Percentiles rank a stretch among this genome's conserved stretches.
These are phyloP conservation scores for Leptodactylus fuscus DNA, from an alignment of 2,113 vertebrate species.

Conservation along the genomic window DNA sequence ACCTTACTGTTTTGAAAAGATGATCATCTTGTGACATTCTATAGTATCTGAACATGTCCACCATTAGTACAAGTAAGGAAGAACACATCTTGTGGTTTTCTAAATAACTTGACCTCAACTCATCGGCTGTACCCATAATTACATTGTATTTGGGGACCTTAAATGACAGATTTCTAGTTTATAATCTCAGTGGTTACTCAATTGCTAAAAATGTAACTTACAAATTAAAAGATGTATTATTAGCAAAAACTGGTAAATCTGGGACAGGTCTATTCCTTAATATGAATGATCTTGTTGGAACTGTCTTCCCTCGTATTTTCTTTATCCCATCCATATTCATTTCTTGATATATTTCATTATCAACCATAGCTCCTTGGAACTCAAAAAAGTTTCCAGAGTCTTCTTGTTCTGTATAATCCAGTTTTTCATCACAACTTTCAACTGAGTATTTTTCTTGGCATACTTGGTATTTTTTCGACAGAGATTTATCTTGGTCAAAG, in stretches of 20 bases:
- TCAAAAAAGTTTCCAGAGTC: conserved; percentile 55
- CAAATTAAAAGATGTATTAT: conserved; percentile 51
- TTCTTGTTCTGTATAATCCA: background rate
- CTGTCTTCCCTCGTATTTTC: background rate
- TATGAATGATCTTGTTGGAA: conserved; percentile 77
- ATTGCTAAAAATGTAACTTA: background rate
- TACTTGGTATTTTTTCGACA: too few species aligned
- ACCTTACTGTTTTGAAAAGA: too few species aligned
- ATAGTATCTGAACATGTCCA: too few species aligned
- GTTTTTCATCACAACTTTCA: conserved; percentile 3
- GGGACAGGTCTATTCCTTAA: conserved; percentile 91
- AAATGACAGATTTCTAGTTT: too few species aligned
- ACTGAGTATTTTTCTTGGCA: background rate
- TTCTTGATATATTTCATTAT: conserved; percentile 84
- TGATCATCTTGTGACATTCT: too few species aligned
- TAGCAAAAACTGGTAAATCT: conserved; percentile 76
- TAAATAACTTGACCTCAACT: too few species aligned
- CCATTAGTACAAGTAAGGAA: too few species aligned
- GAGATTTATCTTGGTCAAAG: background rate
- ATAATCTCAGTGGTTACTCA: background rate
- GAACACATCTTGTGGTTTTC: too few species aligned
- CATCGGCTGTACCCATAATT: too few species aligned
- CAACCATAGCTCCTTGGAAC: conserved; percentile 86
- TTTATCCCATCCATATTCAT: background rate
- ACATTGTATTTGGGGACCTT: too few species aligned